Evolutionary conservation across 2,113 vertebrate genomes (phyloP).

Genomic region (Grallaria varia): DNA sequence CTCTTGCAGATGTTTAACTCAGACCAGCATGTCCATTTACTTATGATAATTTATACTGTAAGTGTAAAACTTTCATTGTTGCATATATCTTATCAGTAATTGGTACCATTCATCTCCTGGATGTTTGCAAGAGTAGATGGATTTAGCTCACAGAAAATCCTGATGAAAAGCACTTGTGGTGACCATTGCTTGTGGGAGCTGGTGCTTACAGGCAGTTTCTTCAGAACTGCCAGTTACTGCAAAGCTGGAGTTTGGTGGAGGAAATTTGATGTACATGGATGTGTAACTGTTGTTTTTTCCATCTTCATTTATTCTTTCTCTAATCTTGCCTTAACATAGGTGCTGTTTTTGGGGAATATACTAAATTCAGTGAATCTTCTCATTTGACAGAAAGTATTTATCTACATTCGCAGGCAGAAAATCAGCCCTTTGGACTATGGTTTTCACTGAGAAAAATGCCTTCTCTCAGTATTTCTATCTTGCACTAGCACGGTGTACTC

Average conservation of each 20-base stretch:
- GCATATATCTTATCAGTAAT: neutral
- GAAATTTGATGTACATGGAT: neutral
- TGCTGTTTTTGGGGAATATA: neutral
- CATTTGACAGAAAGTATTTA: neutral
- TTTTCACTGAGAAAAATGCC: neutral
- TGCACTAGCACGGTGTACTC: neutral
- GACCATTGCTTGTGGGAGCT: neutral
- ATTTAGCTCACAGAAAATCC: neutral
- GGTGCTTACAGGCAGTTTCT: neutral
- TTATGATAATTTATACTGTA: neutral
- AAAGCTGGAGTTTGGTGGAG: neutral
- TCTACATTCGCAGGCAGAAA: neutral
- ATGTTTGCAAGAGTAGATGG: neutral
- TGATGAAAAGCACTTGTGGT: neutral
- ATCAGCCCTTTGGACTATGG: neutral
- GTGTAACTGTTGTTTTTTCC: neutral
- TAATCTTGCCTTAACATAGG: fast-evolving
- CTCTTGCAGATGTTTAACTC: neutral
- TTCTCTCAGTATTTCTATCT: neutral
- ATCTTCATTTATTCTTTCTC: neutral
- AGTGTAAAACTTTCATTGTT: neutral
- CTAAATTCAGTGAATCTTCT: neutral
- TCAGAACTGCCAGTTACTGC: neutral
- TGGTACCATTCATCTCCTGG: neutral
- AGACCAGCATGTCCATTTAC: neutral